Conservation (phyloP, 2,888 invertebrate genomes). For the Thalpophila matura region DNA sequence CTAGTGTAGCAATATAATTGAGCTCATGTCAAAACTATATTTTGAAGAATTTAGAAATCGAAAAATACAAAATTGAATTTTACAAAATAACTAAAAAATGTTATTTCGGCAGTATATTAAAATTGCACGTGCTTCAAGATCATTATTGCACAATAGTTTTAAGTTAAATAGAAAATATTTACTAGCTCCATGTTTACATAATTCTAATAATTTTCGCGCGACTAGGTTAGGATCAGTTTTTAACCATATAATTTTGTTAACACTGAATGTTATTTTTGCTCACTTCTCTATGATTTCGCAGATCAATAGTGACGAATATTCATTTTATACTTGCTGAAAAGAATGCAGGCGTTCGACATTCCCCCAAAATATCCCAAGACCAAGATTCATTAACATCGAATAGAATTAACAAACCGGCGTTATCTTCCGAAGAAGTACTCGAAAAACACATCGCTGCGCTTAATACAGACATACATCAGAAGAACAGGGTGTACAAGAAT, state of each 20-base stretch:
- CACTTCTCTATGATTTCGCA: constrained; percentile 27
- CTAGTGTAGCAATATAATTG: constrained; percentile 12
- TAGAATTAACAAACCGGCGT: constrained; percentile 5
- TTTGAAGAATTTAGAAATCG: constrained; percentile 28
- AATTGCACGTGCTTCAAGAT: constrained; percentile 72
- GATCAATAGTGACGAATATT: constrained; percentile 8
- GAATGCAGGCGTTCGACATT: background rate
- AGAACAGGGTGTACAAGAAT: constrained; percentile 86
- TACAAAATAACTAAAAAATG: constrained; percentile 69
- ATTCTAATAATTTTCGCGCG: constrained; percentile 40
- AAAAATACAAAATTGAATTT: constrained; percentile 16
- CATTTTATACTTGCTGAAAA: constrained; percentile 16
- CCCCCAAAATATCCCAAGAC: constrained; percentile 2
- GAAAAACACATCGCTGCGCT: constrained; percentile 82
- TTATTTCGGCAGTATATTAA: constrained; percentile 75
- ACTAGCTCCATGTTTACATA: constrained; percentile 49
- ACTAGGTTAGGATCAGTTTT: constrained; percentile 67
- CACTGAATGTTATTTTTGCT: background rate
- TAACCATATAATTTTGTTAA: background rate
- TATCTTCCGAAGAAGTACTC: constrained; percentile 76
- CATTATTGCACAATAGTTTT: constrained; percentile 62
- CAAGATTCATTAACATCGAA: constrained; percentile 11
- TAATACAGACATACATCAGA: constrained; percentile 83
- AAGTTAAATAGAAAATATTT: constrained; percentile 58
- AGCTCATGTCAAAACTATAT: constrained; percentile 11